These are phyloP conservation scores for Solenopsis invicta DNA, from an alignment of 1,140 invertebrate species.

Conservation along the genomic window DNA sequence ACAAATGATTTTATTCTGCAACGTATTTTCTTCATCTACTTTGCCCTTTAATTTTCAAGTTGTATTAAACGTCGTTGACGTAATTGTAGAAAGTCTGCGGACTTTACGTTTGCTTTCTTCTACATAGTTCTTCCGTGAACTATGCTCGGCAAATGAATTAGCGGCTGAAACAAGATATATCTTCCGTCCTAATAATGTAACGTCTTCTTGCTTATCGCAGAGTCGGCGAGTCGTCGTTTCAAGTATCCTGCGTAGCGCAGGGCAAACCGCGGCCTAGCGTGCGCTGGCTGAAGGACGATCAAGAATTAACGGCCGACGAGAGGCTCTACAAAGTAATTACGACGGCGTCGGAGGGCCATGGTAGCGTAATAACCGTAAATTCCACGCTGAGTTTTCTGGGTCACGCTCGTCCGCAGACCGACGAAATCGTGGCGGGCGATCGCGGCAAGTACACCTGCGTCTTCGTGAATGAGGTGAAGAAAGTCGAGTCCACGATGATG, in stretches of 20 bases:
- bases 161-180: slow-evolving; percentile 44
- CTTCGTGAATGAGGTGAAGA: slow-evolving; percentile 96
- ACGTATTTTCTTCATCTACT: slow-evolving; percentile 10
- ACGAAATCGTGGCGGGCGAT: slow-evolving; percentile 93
- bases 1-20: background rate
- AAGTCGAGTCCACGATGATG: slow-evolving; percentile 95
- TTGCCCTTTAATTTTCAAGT: slow-evolving; percentile 38
- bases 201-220: slow-evolving; percentile 81
- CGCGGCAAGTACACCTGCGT: slow-evolving; percentile 95
- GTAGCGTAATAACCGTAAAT: slow-evolving; percentile 93
- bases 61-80: slow-evolving; percentile 8
- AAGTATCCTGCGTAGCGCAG: slow-evolving; percentile 93
- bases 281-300: slow-evolving; percentile 95
- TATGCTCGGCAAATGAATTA: slow-evolving; percentile 25
- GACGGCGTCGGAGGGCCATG: slow-evolving; percentile 91
- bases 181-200: slow-evolving; percentile 56
- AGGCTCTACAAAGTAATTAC: slow-evolving; percentile 94
- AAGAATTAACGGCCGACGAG: slow-evolving; percentile 91
- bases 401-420: slow-evolving; percentile 90
- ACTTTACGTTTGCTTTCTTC: slow-evolving; percentile 44
- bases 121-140: background rate
- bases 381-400: slow-evolving; percentile 94
- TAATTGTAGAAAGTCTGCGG: slow-evolving; percentile 30
- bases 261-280: slow-evolving; percentile 95
- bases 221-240: slow-evolving; percentile 93